A percentile compares a stretch with the other conserved stretches of the same genome.
Evolutionary conservation across 1,140 invertebrate species (phyloP).

Genomic region (Cardiocondyla obscurior): DNA sequence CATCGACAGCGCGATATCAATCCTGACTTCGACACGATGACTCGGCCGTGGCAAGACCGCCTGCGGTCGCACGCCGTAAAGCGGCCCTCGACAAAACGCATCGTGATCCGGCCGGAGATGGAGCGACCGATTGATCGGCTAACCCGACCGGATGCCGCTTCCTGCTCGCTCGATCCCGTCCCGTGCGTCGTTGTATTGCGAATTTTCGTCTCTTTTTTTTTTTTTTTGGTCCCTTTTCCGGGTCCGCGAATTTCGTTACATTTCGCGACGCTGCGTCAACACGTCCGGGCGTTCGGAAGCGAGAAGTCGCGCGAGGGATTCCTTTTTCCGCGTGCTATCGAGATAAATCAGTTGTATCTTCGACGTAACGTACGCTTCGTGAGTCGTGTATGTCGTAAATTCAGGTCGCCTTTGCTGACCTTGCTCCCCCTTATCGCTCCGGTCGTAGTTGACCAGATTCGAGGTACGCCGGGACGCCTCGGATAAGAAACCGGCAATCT

Average conservation of each 20-base stretch:
- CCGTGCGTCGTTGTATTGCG: constrained; percentile 55
- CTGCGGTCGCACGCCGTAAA: constrained; percentile 49
- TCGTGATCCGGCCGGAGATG: constrained; percentile 54
- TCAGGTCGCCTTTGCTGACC: neutral
- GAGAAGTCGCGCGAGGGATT: neutral
- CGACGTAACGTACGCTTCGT: too few relatives aligned
- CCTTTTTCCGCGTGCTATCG: neutral
- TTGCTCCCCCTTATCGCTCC: neutral
- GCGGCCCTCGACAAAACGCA: constrained; percentile 52
- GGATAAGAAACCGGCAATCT: neutral
- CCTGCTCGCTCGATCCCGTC: constrained; percentile 78
- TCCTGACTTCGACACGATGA: constrained; percentile 43
- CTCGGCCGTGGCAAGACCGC: constrained; percentile 45
- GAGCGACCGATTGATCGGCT: neutral
- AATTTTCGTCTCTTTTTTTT: neutral
- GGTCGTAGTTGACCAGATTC: neutral
- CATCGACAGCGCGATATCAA: constrained; percentile 37
- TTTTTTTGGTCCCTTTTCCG: neutral
- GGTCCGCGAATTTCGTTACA: too few relatives aligned
- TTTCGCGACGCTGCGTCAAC: neutral
- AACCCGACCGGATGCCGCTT: constrained; percentile 79
- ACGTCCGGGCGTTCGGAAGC: neutral
- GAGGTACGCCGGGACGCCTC: constrained; percentile 42
- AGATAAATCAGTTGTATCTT: neutral
- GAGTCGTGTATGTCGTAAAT: neutral